phyloP scores from a whole-genome alignment of 2,113 vertebrate genomes.

The Hemiscyllium ocellatum region DNA sequence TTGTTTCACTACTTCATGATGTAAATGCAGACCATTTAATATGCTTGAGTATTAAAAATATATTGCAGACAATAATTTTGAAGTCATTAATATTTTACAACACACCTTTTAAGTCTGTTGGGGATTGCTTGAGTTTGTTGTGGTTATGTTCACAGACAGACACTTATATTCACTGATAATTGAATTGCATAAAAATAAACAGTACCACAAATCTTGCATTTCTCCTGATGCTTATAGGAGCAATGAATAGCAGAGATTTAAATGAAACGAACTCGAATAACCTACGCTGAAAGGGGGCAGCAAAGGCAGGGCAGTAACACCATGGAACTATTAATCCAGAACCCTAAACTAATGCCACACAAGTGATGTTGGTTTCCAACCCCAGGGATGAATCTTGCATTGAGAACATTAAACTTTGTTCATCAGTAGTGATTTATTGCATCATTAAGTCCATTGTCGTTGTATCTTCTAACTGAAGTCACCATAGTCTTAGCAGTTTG shows the following conservation, averaged over 20 bases:
- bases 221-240: not conserved
- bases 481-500: too few species aligned
- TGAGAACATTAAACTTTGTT: too few species aligned
- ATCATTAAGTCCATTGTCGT: too few species aligned
- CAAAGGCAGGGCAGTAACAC: too few species aligned
- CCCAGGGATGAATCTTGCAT: too few species aligned
- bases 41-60: not conserved
- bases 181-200: not conserved
- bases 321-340: too few species aligned
- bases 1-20: not conserved
- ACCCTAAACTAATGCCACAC: too few species aligned
- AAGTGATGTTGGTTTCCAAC: too few species aligned
- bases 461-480: too few species aligned
- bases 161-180: not conserved
- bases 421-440: too few species aligned
- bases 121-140: not conserved
- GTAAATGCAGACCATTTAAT: not conserved
- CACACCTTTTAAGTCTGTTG: not conserved
- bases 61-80: not conserved
- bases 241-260: not conserved
- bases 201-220: not conserved
- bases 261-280: not conserved
- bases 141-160: not conserved
- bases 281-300: not conserved
- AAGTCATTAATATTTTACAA: conserved; percentile 22